Evolutionary conservation across 2,113 vertebrate genomes (phyloP), one percentile per base, ranked within the genome.

Genomic region (Tachysurus fulvidraco): DNA sequence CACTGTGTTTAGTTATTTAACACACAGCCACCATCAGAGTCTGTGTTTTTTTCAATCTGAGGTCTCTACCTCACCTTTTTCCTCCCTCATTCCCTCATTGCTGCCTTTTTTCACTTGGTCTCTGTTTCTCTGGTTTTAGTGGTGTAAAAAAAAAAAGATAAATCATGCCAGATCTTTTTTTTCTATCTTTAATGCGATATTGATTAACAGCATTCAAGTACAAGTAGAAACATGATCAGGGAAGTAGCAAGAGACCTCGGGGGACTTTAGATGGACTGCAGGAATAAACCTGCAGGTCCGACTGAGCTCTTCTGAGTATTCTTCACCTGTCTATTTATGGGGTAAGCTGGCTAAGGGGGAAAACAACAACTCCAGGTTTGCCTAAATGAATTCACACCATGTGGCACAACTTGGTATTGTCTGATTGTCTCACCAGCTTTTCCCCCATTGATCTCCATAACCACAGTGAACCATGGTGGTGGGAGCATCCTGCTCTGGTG

Each of bases 1-100:
- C 77, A 19, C 9, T 54, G 41, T 57, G 28, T 80, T 59, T 59
- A 41, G 54, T 80, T 80, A 80, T 59, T 80, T 80, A 59, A 80
- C 54, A 59, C 50, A 74, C 73, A 52, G n/a, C 8, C 12, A 4
- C 10, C 25, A 25, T 76, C 73, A 9, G 67, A 44, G 67, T 71
- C 5, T 30, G 65, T 16, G n/a, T 67, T 16, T 44, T 73, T 44
- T 13, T 50, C 21, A 4, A 8, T 46, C 71, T 25, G 41, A 74
- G 28, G 74, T 54, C 74, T 77, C 14, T 7, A 14, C 46, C 12
- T 52, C 73, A 36, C 21, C 41, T 52, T 6, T 1, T 46, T 65
- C 14, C 25, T 81, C 0, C 12, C 57, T 46, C 14, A 41, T 57
- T 82, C 59, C 41, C 57, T 50, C 21, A 62, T 62, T 62, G 6